Evolutionary conservation across 2,888 invertebrate genomes (phyloP), one percentile per base, ranked within the genome.

Genomic region (Mactromeris polynyma): DNA sequence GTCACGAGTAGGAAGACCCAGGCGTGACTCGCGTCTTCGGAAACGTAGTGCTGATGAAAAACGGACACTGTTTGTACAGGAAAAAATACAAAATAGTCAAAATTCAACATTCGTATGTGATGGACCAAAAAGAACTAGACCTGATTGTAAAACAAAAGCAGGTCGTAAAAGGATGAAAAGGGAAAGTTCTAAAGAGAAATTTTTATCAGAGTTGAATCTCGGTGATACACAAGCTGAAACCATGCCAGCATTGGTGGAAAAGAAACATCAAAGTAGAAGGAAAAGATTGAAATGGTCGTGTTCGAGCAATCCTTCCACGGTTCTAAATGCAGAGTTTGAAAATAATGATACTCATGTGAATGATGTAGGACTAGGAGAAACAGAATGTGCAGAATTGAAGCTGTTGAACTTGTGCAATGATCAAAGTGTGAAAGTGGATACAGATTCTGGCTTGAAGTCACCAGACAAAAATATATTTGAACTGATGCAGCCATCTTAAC

Each of bases 391-490:
- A n/a, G 79, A 79, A 40, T 26, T 36, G 31, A 73, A 73, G 4
- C 33, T 33, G 4, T 17, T 36, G 14, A 36, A 33, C 17, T 11
- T 64, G 58, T 64, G 73, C 31, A 73, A 73, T 33, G 73, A 73
- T 33, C 33, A 11, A 17, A 36, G 26, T 40, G 79, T 26, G 3
- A 40, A 40, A 42, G 21, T 42, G 19, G 40, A 38, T 4, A 40
- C 40, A n/a, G 79, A 79, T 79, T 42, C 42, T 79, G 42, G 40
- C 17, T 31, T 84, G 26, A 84, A 84, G 38, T 31, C 89, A 31
- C 86, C 83, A 26, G 90, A 87, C 51, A 92, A 92, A 42, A 92
- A 92, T 73, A 92, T 92, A 38, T 92, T 92, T 89, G 91, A 92
- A 46, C 51, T 92, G 17, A 83, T 92, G 87, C 90, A 90, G 81